Conservation (phyloP, 2,113 vertebrate genomes). For the Gila orcuttii region DNA sequence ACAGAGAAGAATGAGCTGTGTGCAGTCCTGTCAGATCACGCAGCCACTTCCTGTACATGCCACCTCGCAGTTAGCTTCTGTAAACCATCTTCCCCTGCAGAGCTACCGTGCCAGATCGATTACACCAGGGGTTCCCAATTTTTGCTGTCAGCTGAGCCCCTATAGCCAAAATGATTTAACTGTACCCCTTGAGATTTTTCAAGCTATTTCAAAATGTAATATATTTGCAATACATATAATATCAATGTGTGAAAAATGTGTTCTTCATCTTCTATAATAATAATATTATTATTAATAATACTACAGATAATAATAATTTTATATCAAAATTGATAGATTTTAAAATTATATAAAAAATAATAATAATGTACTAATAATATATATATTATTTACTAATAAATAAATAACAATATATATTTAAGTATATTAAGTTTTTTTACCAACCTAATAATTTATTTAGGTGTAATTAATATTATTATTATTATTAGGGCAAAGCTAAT, state of each 20-base stretch:
- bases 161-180: background rate
- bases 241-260: background rate
- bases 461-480: background rate
- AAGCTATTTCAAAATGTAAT: no score
- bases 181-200: background rate
- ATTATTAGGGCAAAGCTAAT: background rate
- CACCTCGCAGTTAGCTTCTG: background rate
- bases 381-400: background rate
- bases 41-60: slow-evolving; percentile 34
- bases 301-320: background rate
- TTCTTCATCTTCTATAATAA: background rate
- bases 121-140: background rate
- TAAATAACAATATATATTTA: no score
- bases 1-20: slow-evolving; percentile 36
- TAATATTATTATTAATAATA: background rate
- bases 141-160: background rate
- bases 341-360: background rate
- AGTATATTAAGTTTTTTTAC: no score
- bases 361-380: background rate
- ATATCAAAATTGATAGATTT: background rate
- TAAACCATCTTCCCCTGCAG: slow-evolving; percentile 17
- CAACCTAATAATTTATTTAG: no score
- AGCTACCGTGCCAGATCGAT: background rate
- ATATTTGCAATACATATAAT: background rate
- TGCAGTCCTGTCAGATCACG: slow-evolving; percentile 24